Percentiles rank a stretch among this genome's conserved stretches.
Conservation (phyloP, 2,797 vertebrate genomes). For the Scolopax bukidnonensis region DNA sequence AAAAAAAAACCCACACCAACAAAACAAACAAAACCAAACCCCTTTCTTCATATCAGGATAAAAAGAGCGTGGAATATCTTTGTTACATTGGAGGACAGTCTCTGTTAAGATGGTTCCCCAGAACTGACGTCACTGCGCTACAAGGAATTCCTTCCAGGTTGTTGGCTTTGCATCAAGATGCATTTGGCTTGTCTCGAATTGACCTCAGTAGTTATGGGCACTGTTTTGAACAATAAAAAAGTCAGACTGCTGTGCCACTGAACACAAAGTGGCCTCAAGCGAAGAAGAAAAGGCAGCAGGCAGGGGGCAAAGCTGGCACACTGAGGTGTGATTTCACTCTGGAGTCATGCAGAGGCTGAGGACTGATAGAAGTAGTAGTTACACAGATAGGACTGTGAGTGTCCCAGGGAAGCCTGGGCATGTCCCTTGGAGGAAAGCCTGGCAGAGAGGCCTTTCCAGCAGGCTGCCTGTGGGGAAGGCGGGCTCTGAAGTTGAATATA, state of each 20-base stretch:
- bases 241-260: neutral
- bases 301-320: fast-evolving
- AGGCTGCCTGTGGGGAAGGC: neutral
- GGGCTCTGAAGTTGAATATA: neutral
- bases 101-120: fast-evolving
- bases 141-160: neutral
- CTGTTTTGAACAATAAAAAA: neutral
- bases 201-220: neutral
- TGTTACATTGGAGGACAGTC: fast-evolving
- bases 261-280: neutral
- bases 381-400: fast-evolving
- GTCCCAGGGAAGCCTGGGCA: neutral
- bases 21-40: too few species aligned
- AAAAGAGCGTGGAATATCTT: neutral
- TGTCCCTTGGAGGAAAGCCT: neutral
- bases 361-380: neutral
- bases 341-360: neutral
- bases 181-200: neutral
- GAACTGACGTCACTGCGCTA: fast-evolving
- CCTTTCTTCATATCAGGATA: fast-evolving
- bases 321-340: neutral
- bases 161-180: fast-evolving
- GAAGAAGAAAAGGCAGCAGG: neutral
- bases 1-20: neutral
- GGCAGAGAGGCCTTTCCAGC: fast-evolving